Evolutionary conservation across 2,113 vertebrate genomes (phyloP).

Genomic region (Ammodytes dubius): DNA sequence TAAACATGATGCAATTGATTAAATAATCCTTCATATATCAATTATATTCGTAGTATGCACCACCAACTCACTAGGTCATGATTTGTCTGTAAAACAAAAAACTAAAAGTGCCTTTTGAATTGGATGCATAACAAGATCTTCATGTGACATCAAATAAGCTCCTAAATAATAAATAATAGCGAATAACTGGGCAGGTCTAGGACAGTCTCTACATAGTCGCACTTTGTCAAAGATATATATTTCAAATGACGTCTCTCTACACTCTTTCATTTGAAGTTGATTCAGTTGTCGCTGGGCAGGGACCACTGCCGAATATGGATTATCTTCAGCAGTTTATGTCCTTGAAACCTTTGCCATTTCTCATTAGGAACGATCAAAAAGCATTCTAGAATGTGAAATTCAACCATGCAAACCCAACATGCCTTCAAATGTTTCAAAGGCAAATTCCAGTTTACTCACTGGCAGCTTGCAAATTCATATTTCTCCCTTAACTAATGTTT

Average conservation of each 20-base stretch:
- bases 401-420: background rate
- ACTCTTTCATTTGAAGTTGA: background rate
- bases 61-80: background rate
- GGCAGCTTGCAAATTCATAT: background rate
- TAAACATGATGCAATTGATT: background rate
- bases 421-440: background rate
- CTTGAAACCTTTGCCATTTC: constrained; percentile 47
- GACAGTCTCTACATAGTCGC: background rate
- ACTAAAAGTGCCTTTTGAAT: constrained; percentile 26
- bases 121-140: constrained; percentile 67
- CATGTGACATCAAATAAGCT: constrained; percentile 17
- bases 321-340: constrained; percentile 28
- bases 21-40: constrained; percentile 1
- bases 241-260: constrained; percentile 13
- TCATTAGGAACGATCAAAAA: constrained; percentile 26
- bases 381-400: background rate
- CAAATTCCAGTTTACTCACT: constrained; percentile 4
- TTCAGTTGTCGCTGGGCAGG: constrained; percentile 17
- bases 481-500: background rate
- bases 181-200: background rate
- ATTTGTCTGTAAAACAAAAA: constrained; percentile 13
- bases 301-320: constrained; percentile 24
- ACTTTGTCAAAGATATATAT: constrained; percentile 20
- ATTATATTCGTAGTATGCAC: background rate
- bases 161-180: constrained; percentile 59